Evolutionary conservation across 2,113 vertebrate genomes (phyloP).

Genomic region (Sarotherodon lohbergeri): DNA sequence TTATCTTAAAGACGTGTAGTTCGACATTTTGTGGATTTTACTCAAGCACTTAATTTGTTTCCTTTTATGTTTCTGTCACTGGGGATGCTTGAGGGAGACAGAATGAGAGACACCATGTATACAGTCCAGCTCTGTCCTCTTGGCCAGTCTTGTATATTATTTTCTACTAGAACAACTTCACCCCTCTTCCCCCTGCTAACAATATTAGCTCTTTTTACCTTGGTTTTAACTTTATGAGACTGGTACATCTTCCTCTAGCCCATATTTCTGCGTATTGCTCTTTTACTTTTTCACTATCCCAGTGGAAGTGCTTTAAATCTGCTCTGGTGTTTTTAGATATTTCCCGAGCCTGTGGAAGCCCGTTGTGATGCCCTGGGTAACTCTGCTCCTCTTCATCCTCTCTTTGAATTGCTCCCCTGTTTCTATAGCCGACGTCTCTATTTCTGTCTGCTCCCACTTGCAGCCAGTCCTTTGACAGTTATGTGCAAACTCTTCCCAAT

Average conservation of each 20-base stretch:
- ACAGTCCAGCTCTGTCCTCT: slow-evolving; percentile 27
- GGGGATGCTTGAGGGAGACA: slow-evolving; percentile 27
- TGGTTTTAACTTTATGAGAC: background rate
- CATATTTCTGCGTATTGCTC: background rate
- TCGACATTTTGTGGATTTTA: slow-evolving; percentile 66
- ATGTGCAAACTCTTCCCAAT: slow-evolving; percentile 4
- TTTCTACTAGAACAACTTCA: background rate
- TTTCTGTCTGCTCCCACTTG: slow-evolving; percentile 19
- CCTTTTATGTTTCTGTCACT: slow-evolving; percentile 44
- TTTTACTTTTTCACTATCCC: background rate
- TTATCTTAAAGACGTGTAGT: slow-evolving; percentile 66
- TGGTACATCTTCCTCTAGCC: slow-evolving; percentile 1
- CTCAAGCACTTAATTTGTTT: slow-evolving; percentile 65
- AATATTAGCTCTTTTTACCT: background rate
- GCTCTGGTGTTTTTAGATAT: slow-evolving; percentile 26
- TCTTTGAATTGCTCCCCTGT: slow-evolving; percentile 22
- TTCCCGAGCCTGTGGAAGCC: background rate
- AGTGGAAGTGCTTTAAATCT: slow-evolving; percentile 10
- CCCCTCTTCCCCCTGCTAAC: background rate
- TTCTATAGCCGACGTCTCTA: slow-evolving; percentile 16
- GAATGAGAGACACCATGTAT: slow-evolving; percentile 13
- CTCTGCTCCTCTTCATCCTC: slow-evolving; percentile 22
- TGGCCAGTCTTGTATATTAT: background rate
- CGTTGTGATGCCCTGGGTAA: slow-evolving; percentile 5
- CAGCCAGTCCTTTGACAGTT: background rate